Evolutionary conservation across 2,888 invertebrate genomes (phyloP).

Genomic region (Coenonympha glycerion): DNA sequence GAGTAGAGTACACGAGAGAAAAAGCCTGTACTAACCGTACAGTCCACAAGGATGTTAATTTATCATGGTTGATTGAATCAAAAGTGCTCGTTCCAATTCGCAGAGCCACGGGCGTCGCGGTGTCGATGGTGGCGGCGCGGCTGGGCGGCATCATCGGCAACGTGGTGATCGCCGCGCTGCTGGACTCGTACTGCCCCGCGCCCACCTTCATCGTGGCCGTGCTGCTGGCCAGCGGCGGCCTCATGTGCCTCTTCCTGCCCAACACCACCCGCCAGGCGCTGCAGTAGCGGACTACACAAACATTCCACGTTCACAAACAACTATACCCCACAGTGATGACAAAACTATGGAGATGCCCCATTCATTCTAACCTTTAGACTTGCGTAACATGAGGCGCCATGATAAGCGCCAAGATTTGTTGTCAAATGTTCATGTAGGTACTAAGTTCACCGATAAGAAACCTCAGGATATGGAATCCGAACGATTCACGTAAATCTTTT

Average conservation of each 20-base stretch:
- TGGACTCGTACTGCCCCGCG: slow-evolving; percentile 92
- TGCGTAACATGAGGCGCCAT: too few relatives aligned
- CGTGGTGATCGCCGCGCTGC: slow-evolving; percentile 89
- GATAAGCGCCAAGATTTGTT: too few relatives aligned
- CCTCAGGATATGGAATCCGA: too few relatives aligned
- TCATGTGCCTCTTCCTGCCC: slow-evolving; percentile 90
- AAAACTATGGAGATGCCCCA: too few relatives aligned
- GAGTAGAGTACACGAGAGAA: too few relatives aligned
- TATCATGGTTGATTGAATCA: not conserved
- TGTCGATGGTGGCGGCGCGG: slow-evolving; percentile 92
- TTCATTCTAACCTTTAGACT: too few relatives aligned
- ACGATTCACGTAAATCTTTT: too few relatives aligned
- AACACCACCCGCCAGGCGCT: slow-evolving; percentile 90
- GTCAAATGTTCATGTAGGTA: too few relatives aligned
- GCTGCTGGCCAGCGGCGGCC: slow-evolving; percentile 89
- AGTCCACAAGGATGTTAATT: too few relatives aligned
- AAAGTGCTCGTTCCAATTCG: slow-evolving; percentile 29
- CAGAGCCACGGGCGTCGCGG: slow-evolving; percentile 92
- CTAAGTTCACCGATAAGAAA: too few relatives aligned
- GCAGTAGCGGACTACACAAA: slow-evolving; percentile 41
- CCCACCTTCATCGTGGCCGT: slow-evolving; percentile 93
- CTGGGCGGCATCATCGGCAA: slow-evolving; percentile 91
- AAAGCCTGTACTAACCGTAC: too few relatives aligned
- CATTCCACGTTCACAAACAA: slow-evolving; percentile 8
- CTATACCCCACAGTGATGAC: too few relatives aligned